phyloP scores from a whole-genome alignment of 2,113 vertebrate genomes.

The Leucoraja erinaceus region DNA sequence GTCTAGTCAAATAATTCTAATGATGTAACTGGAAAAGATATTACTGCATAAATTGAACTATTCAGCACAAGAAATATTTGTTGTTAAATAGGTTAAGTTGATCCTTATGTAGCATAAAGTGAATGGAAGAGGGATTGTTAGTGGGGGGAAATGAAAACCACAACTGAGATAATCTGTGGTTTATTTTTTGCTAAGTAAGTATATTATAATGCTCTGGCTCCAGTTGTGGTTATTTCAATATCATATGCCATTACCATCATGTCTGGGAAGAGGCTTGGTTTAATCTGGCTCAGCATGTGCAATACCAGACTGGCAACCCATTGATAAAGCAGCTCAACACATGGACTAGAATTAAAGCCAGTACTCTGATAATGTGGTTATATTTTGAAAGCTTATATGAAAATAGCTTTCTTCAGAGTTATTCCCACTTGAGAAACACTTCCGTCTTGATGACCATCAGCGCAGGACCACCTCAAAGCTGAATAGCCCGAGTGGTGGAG shows the following conservation, averaged over 20 bases:
- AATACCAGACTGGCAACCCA: not conserved
- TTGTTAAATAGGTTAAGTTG: constrained; percentile 35
- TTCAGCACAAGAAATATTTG: constrained; percentile 11
- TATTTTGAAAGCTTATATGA: not conserved
- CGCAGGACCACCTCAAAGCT: too few species aligned
- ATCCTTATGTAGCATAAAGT: constrained; percentile 28
- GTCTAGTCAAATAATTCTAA: constrained; percentile 12
- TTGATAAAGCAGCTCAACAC: not conserved
- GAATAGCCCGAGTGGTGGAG: too few species aligned
- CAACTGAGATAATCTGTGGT: constrained; percentile 8
- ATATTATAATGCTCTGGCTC: constrained; percentile 32
- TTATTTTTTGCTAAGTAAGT: constrained; percentile 34
- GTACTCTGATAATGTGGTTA: not conserved
- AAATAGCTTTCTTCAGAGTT: not conserved
- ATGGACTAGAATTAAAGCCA: not conserved
- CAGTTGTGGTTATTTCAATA: constrained; percentile 29
- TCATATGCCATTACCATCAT: not conserved
- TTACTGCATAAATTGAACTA: not conserved
- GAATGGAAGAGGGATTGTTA: not conserved
- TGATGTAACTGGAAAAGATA: constrained; percentile 7
- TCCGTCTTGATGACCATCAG: too few species aligned
- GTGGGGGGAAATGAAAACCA: constrained; percentile 22
- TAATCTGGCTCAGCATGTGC: constrained; percentile 24
- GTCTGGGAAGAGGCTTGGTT: constrained; percentile 35
- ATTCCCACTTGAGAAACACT: not conserved